Percentiles rank a stretch among this genome's conserved stretches.
phyloP scores from a whole-genome alignment of 2,888 invertebrate species.

The Agriopis aurantiaria region DNA sequence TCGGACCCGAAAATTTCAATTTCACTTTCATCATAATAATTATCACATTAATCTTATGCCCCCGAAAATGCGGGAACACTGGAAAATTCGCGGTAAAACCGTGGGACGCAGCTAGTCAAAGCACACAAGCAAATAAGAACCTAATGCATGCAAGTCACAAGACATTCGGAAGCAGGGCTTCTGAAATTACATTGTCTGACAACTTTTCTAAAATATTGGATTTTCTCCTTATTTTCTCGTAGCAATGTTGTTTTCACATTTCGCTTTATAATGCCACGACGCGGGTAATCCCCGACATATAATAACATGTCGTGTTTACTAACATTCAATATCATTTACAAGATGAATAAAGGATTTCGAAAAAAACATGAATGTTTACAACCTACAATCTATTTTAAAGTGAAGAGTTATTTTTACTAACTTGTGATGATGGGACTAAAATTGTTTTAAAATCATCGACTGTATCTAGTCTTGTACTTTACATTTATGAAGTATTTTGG shows the following conservation, averaged over 20 bases:
- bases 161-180: not conserved
- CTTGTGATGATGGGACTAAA: not conserved
- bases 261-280: not conserved
- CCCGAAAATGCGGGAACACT: too few species aligned
- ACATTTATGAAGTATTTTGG: too few species aligned
- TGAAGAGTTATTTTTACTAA: not conserved
- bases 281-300: not conserved
- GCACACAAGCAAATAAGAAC: not conserved
- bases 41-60: too few species aligned
- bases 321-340: not conserved
- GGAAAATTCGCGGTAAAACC: not conserved
- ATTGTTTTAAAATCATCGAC: too few species aligned
- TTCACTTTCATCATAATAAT: too few species aligned
- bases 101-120: not conserved
- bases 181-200: conserved; percentile 11
- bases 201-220: conserved; percentile 25
- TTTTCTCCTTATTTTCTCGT: conserved; percentile 15
- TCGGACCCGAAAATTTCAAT: too few species aligned
- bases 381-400: not conserved
- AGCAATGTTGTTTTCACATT: conserved; percentile 17
- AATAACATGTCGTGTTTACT: conserved; percentile 4
- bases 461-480: too few species aligned
- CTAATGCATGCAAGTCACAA: not conserved
- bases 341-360: not conserved
- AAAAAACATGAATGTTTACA: not conserved